Percentiles rank a stretch among this genome's conserved stretches.
These are phyloP conservation scores for Gymnopithys bicolor DNA, from an alignment of 2,797 vertebrate species.

Conservation along the genomic window DNA sequence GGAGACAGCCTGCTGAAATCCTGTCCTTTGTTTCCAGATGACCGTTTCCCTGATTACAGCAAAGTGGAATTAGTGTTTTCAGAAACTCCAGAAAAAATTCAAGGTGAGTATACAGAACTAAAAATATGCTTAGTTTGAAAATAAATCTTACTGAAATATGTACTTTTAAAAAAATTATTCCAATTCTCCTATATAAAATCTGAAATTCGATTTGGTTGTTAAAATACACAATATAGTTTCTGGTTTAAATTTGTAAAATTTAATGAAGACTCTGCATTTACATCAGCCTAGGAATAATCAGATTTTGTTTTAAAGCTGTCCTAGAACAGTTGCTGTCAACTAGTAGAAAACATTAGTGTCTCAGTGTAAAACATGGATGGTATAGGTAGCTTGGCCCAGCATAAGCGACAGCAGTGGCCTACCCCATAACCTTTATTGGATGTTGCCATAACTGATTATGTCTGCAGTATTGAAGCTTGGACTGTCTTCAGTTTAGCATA, in stretches of 20 bases:
- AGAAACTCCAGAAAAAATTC: constrained; percentile 88
- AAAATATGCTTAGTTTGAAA: background rate
- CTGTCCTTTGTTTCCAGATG: constrained; percentile 81
- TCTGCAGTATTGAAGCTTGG: background rate
- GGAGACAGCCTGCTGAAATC: background rate
- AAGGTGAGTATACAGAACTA: constrained; percentile 77
- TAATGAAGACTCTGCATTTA: background rate
- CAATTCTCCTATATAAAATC: background rate
- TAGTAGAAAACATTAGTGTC: background rate
- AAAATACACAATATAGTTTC: background rate
- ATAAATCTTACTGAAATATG: background rate
- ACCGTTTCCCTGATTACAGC: constrained; percentile 89
- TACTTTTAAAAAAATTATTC: background rate
- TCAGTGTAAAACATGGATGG: background rate
- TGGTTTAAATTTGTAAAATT: background rate
- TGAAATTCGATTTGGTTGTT: background rate
- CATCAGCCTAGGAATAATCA: background rate
- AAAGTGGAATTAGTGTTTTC: constrained; percentile 95
- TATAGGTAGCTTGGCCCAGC: background rate
- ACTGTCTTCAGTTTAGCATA: background rate
- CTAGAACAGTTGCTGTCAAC: background rate
- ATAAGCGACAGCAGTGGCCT: background rate
- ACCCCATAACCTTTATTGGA: background rate
- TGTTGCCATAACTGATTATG: background rate
- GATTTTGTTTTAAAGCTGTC: background rate